Conservation (phyloP, 1,140 invertebrate genomes). For the Dreissena rostriformis region DNA sequence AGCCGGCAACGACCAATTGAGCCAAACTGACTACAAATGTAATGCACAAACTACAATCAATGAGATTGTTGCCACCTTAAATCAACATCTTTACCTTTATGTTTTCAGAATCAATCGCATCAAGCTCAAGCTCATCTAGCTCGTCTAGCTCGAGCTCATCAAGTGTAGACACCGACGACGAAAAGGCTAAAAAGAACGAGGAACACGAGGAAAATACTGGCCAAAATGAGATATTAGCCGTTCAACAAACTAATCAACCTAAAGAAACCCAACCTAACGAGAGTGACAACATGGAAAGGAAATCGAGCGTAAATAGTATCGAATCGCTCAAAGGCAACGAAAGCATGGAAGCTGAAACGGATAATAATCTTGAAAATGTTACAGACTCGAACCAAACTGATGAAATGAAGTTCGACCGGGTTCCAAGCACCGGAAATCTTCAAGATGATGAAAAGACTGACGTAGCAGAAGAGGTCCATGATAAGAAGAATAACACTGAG, state of each 20-base stretch:
- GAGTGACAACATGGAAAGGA: neutral
- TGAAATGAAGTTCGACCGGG: neutral
- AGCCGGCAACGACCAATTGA: too few species aligned
- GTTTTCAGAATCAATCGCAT: too few species aligned
- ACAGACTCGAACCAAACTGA: neutral
- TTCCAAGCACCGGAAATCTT: too few species aligned
- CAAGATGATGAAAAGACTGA: neutral
- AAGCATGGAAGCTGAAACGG: too few species aligned
- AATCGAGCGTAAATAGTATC: neutral
- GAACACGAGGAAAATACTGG: slow-evolving; percentile 5
- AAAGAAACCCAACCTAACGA: neutral
- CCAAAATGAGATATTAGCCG: too few species aligned
- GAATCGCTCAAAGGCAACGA: neutral
- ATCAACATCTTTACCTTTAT: neutral
- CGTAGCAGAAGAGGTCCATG: neutral
- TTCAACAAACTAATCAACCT: neutral
- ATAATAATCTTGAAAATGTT: neutral
- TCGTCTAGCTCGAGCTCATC: slow-evolving; percentile 21
- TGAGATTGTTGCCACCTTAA: neutral
- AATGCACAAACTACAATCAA: neutral
- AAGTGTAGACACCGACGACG: neutral
- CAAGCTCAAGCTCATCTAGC: neutral
- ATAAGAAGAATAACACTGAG: neutral
- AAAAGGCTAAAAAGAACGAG: neutral
- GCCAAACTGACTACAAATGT: neutral